These are phyloP conservation scores for Notarius quadriscutis DNA, from an alignment of 2,113 vertebrate genomes.

Conservation along the genomic window DNA sequence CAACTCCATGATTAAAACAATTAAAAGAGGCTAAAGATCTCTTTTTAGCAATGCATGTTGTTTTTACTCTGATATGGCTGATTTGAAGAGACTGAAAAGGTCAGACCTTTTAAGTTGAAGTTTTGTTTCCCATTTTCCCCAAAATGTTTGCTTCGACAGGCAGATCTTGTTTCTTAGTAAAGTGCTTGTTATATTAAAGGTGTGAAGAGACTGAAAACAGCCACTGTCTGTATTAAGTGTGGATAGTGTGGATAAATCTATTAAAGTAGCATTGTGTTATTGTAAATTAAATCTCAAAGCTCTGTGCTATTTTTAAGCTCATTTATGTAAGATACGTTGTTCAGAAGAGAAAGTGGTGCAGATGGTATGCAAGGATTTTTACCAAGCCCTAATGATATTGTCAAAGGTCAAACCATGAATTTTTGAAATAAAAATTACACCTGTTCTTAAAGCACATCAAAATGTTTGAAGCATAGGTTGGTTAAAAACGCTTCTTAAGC, in stretches of 20 bases:
- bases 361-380: background rate
- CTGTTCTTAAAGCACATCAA: background rate
- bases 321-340: constrained; percentile 11
- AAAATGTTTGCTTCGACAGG: constrained; percentile 33
- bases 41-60: constrained; percentile 65
- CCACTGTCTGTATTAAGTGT: constrained; percentile 53
- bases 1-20: constrained; percentile 75
- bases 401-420: no score
- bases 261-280: constrained; percentile 48
- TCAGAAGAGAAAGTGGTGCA: background rate
- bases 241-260: constrained; percentile 40
- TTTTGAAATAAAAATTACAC: background rate
- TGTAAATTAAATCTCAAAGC: constrained; percentile 49
- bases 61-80: constrained; percentile 55
- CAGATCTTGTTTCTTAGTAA: constrained; percentile 50
- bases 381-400: no score
- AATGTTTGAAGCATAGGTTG: background rate
- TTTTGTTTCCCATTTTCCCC: constrained; percentile 21
- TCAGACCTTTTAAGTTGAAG: background rate
- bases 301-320: constrained; percentile 21
- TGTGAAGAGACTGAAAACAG: constrained; percentile 42
- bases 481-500: background rate
- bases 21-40: constrained; percentile 70
- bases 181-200: constrained; percentile 49
- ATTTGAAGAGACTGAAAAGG: constrained; percentile 30